These are phyloP conservation scores for Botrylloides violaceus DNA, from an alignment of 23 tunicate species.

Conservation along the genomic window DNA sequence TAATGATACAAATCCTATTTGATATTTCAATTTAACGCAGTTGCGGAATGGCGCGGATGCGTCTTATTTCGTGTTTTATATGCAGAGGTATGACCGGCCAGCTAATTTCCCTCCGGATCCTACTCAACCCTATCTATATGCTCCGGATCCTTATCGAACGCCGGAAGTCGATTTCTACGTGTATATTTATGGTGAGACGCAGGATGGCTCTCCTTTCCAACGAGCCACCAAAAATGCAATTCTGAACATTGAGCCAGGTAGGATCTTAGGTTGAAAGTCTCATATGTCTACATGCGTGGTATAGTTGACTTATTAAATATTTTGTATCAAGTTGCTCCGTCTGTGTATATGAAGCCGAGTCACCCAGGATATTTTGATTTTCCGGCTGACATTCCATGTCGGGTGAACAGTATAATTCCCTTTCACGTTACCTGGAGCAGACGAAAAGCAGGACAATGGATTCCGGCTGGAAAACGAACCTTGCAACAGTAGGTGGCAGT, in stretches of 20 bases:
- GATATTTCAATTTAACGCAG: too few relatives aligned
- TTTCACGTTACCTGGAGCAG: constrained; percentile 76
- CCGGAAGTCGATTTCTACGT: constrained; percentile 83
- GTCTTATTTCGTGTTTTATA: too few relatives aligned
- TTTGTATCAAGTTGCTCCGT: constrained; percentile 37
- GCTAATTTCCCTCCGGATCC: constrained; percentile 62
- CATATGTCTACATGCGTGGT: background rate
- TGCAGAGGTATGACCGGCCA: too few relatives aligned
- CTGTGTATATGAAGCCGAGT: constrained; percentile 29
- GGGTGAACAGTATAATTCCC: constrained; percentile 69
- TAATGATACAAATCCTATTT: too few relatives aligned
- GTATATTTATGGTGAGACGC: constrained; percentile 60
- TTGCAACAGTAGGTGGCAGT: constrained; percentile 16
- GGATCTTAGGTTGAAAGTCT: background rate
- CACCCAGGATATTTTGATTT: constrained; percentile 85
- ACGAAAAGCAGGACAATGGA: constrained; percentile 38
- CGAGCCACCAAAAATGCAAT: constrained; percentile 90
- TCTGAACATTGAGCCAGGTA: constrained; percentile 76
- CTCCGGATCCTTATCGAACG: constrained; percentile 60
- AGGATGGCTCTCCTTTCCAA: constrained; percentile 46
- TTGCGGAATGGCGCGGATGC: too few relatives aligned
- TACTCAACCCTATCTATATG: constrained; percentile 66
- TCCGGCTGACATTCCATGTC: constrained; percentile 85
- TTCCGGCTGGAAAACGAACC: constrained; percentile 14
- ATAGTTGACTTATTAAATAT: background rate